Percentiles rank a stretch among this genome's conserved stretches.
These are phyloP conservation scores for Automeris io DNA, from an alignment of 2,888 invertebrate species.

Conservation along the genomic window DNA sequence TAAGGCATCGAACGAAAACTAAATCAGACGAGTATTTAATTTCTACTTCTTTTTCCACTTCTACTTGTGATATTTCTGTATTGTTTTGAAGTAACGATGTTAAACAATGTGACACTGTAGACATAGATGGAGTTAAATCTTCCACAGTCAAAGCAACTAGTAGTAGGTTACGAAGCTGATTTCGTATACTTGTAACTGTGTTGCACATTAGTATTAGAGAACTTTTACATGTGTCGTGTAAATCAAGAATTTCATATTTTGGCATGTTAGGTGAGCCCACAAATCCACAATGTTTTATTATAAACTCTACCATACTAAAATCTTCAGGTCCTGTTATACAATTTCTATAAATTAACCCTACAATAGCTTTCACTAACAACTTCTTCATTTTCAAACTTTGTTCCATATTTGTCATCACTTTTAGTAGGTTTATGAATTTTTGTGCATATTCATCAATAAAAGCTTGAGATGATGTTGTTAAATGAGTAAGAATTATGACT, in stretches of 20 bases:
- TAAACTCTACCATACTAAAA: slow-evolving; percentile 87
- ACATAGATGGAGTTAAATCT: slow-evolving; percentile 84
- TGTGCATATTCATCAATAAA: slow-evolving; percentile 78
- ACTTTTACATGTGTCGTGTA: slow-evolving; percentile 86
- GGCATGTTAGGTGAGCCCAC: slow-evolving; percentile 52
- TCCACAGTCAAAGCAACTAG: slow-evolving; percentile 84
- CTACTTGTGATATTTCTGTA: slow-evolving; percentile 49
- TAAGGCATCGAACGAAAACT: slow-evolving; percentile 82
- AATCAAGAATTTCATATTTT: slow-evolving; percentile 75
- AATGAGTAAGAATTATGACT: slow-evolving; percentile 87
- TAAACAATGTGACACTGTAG: slow-evolving; percentile 80
- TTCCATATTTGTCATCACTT: slow-evolving; percentile 76
- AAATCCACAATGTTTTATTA: slow-evolving; percentile 88
- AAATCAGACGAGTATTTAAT: slow-evolving; percentile 63
- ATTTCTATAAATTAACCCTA: slow-evolving; percentile 90
- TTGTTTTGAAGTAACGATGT: slow-evolving; percentile 62
- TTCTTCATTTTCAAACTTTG: slow-evolving; percentile 84
- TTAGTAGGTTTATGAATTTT: slow-evolving; percentile 77
- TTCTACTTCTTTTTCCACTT: slow-evolving; percentile 42
- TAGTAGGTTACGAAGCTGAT: slow-evolving; percentile 86
- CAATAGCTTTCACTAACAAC: slow-evolving; percentile 88
- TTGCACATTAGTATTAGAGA: slow-evolving; percentile 88
- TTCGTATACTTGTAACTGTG: slow-evolving; percentile 85
- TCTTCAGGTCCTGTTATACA: slow-evolving; percentile 86
- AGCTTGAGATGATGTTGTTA: slow-evolving; percentile 86